These are phyloP conservation scores for Glomeris marginata DNA, from an alignment of 2,888 invertebrate genomes.

Conservation along the genomic window DNA sequence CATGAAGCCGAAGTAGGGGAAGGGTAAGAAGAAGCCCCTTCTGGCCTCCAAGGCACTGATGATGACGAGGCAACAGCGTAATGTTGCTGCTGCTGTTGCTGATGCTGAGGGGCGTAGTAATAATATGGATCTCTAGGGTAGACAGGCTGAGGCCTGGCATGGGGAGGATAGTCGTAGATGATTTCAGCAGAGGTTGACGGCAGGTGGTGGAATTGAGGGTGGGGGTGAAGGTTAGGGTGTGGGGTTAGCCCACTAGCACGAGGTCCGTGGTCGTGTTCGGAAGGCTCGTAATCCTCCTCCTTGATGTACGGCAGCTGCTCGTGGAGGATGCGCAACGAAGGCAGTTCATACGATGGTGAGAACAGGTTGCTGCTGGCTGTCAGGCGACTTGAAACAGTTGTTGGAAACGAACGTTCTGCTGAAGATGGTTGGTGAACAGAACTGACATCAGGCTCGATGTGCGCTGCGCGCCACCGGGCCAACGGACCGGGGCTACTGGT, in stretches of 20 bases:
- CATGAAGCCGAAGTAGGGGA: background rate
- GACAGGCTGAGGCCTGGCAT: conserved; percentile 8
- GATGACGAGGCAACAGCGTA: no score
- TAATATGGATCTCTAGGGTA: no score
- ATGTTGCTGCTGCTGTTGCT: no score
- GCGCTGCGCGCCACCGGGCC: conserved; percentile 16
- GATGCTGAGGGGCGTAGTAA: no score
- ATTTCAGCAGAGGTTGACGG: conserved; percentile 1
- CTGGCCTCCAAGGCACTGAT: background rate
- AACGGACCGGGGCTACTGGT: conserved; percentile 24
- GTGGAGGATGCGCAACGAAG: conserved; percentile 52
- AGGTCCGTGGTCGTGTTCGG: conserved; percentile 4
- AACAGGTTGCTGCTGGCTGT: conserved; percentile 15
- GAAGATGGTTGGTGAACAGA: conserved; percentile 66
- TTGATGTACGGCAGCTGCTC: conserved; percentile 24
- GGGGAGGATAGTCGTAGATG: conserved; percentile 13
- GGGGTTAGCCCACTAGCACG: no score
- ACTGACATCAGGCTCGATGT: conserved; percentile 47
- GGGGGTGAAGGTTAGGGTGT: no score
- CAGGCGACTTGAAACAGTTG: conserved; percentile 27
- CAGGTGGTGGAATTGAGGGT: no score
- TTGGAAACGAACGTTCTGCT: conserved; percentile 58
- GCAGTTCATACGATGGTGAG: conserved; percentile 41
- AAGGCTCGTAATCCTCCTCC: conserved; percentile 10
- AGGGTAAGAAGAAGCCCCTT: background rate